phyloP scores from a whole-genome alignment of 2,888 invertebrate genomes.

The Marasmarcha lunaedactyla region DNA sequence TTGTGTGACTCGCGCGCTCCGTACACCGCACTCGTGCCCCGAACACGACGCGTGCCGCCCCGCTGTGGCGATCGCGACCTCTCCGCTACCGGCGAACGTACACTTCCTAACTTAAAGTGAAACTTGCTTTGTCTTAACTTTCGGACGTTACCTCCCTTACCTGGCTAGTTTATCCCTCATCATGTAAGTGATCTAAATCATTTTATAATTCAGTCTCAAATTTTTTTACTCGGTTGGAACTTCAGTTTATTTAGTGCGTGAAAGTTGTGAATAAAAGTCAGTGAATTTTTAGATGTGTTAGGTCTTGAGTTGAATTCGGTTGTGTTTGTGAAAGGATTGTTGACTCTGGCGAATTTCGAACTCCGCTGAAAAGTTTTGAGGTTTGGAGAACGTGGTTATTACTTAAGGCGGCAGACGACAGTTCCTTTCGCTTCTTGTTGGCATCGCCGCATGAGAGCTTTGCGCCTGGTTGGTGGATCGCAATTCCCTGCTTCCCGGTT shows the following conservation, averaged over 20 bases:
- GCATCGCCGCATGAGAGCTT: slow-evolving; percentile 46
- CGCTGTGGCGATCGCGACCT: slow-evolving; percentile 72
- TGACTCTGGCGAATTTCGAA: slow-evolving; percentile 41
- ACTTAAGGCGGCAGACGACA: slow-evolving; percentile 14
- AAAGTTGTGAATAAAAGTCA: slow-evolving; percentile 56
- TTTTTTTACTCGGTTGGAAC: slow-evolving; percentile 58
- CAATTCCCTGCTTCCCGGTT: slow-evolving; percentile 20
- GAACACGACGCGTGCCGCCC: slow-evolving; percentile 68
- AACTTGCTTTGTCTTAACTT: slow-evolving; percentile 65
- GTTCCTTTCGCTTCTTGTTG: slow-evolving; percentile 32
- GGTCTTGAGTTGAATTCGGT: slow-evolving; percentile 15
- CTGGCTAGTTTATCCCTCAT: slow-evolving; percentile 65
- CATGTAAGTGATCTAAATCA: slow-evolving; percentile 68
- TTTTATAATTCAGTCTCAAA: slow-evolving; percentile 42
- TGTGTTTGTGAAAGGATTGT: slow-evolving; percentile 20
- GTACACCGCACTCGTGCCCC: slow-evolving; percentile 68
- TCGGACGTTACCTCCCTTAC: slow-evolving; percentile 58
- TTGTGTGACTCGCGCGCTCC: slow-evolving; percentile 71
- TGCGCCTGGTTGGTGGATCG: slow-evolving; percentile 32
- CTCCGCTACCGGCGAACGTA: slow-evolving; percentile 70
- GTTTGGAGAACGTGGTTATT: slow-evolving; percentile 43
- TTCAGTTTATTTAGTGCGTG: slow-evolving; percentile 54
- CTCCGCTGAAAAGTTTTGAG: slow-evolving; percentile 52
- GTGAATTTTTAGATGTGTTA: slow-evolving; percentile 25
- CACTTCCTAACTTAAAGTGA: slow-evolving; percentile 58